Evolutionary conservation across 2,888 invertebrate species (phyloP), one percentile per base, ranked within the genome.

Genomic region (Drosophila nr. perissopoda): DNA sequence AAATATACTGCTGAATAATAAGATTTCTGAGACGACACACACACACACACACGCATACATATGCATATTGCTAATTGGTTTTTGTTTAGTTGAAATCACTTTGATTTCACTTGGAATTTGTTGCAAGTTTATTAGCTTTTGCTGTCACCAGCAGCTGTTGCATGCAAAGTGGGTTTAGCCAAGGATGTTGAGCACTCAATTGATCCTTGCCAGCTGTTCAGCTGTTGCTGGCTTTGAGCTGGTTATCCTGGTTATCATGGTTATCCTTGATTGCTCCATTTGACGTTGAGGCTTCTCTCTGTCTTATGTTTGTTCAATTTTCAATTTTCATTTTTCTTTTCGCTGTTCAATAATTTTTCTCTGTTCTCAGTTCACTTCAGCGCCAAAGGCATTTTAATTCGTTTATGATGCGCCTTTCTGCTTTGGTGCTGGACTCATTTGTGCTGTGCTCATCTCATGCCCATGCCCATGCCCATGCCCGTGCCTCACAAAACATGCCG

Each of bases 301-400:
- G 13, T 16, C 25, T 40, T 21, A 33, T 42, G 29, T 29, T 63
- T 53, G 16, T 18, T 18, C 40, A 11, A n/a, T 51, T 29, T 40
- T 59, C 34, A 11, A 29, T 51, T 29, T 40, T 59, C 38, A 31
- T 18, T 40, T 40, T 66, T 42, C 21, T 36, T 27, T 46, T 49
- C 52, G 64, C 60, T 71, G 18, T 36, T 36, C 25, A 25, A 21
- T 34, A n/a, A 33, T 56, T 59, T 66, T 11, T 27, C 54, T 68
- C 60, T 29, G 16, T 42, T 31, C 53, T 13, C 68, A 40, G 52
- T 70, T 58, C 69, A 73, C 70, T 74, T 75, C 76, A 83, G 61
- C 31, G 74, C 85, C 82, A 72, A 82, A 79, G 85, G 83, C 82
- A 74, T 82, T 83, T 87, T 87, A 83, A 87, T 83, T 87, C 88